Evolutionary conservation across 2,113 vertebrate species (phyloP), one percentile per base, ranked within the genome.

Genomic region (Miniopterus natalensis): DNA sequence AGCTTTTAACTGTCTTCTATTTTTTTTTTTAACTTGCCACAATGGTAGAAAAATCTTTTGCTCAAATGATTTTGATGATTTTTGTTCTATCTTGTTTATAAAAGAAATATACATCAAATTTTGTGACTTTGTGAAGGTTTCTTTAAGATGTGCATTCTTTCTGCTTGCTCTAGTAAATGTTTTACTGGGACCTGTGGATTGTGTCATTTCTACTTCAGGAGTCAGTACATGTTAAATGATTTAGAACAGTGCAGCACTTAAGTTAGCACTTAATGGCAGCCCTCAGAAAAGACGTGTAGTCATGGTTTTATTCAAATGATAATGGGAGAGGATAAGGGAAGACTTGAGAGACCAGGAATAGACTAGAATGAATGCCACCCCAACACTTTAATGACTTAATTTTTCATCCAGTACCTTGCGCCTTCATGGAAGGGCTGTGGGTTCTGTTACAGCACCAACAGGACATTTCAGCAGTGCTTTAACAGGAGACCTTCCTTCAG

Each of bases 131-230:
- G 98, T 99, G 98, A 98, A 97, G 98, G 98, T 98, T 98, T 98
- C 98, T 98, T 98, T 98, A 97, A 98, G 96, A 98, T 98, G 98
- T 98, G 98, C 98, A 98, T 98, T 98, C 98, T 97, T 98, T 98
- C 96, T 98, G 98, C 98, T 98, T 98, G 98, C 98, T 98, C 97
- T 98, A 99, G 98, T 98, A 98, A 99, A 99, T 98, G 98, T 98
- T 98, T 98, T 98, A 98, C 97, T 98, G 98, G 98, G 98, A 98
- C 97, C 77, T 8, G 31, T 97, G 63, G 90, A 70, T 84, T 49
- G 84, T 97, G 95, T 98, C 94, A 61, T 98, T 97, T 97, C 90
- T 97, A 51, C 97, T 84, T 53, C 75, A 90, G 29, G n/a, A 88
- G 29, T 29, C 36, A 36, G 49, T 66, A 85, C 47, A 66, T 29